Conservation (phyloP, 2,113 vertebrate species). For the Tetraodon nigroviridis region DNA sequence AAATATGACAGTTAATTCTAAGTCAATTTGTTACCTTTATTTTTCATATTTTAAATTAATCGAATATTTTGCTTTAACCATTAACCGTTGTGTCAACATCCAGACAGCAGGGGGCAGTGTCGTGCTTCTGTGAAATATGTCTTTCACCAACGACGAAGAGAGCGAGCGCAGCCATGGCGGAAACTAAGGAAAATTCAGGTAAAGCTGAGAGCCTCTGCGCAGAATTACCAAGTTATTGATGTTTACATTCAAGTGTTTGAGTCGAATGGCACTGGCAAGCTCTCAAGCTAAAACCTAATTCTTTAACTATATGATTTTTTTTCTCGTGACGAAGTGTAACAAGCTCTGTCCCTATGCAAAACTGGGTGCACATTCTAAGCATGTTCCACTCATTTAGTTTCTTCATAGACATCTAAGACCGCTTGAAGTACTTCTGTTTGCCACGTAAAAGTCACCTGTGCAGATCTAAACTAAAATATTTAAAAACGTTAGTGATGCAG, state of each 20-base stretch:
- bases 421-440: background rate
- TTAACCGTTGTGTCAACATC: background rate
- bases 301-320: too few species aligned
- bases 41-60: too few species aligned
- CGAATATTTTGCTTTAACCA: background rate
- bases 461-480: too few species aligned
- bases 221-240: too few species aligned
- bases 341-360: background rate
- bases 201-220: conserved; percentile 19
- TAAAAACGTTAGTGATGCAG: too few species aligned
- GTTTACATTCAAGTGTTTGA: too few species aligned
- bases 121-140: background rate
- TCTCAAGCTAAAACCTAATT: too few species aligned
- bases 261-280: too few species aligned
- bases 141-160: conserved; percentile 34
- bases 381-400: background rate
- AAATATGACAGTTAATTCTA: too few species aligned
- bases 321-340: background rate
- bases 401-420: background rate
- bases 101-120: conserved; percentile 6
- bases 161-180: conserved; percentile 52
- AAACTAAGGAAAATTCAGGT: conserved; percentile 56
- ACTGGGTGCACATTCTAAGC: background rate
- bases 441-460: too few species aligned
- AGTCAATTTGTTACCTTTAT: too few species aligned